Evolutionary conservation across 1,140 invertebrate species (phyloP).

Genomic region (Frieseomelitta varia): DNA sequence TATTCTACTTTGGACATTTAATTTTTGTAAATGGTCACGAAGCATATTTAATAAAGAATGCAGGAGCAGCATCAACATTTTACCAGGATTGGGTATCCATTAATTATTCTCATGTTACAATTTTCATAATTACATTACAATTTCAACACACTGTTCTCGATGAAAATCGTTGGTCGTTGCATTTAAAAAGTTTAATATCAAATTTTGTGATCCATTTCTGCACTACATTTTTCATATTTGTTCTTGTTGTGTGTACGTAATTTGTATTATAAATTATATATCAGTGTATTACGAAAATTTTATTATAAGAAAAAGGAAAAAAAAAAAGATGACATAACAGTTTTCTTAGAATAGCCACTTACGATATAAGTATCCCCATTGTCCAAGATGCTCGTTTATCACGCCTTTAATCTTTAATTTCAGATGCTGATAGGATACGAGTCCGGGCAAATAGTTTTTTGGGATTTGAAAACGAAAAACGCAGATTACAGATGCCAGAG

Average conservation of each 20-base stretch:
- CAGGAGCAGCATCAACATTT: not conserved
- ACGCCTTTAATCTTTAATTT: conserved; percentile 60
- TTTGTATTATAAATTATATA: conserved; percentile 48
- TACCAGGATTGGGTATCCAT: not conserved
- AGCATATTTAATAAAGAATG: not conserved
- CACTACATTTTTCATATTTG: conserved; percentile 57
- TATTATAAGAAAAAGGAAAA: conserved; percentile 4
- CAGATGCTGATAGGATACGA: conserved; percentile 98
- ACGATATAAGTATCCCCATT: conserved; percentile 5
- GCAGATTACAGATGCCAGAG: conserved; percentile 93
- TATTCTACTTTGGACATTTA: not conserved
- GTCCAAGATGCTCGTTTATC: not conserved
- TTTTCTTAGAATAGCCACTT: conserved; percentile 39
- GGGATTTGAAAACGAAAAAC: conserved; percentile 93
- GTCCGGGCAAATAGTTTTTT: conserved; percentile 95
- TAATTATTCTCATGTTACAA: not conserved
- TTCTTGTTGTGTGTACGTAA: conserved; percentile 52
- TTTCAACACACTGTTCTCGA: not conserved
- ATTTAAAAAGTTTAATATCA: conserved; percentile 6
- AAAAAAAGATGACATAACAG: not conserved
- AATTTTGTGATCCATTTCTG: conserved; percentile 44
- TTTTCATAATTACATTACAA: not conserved
- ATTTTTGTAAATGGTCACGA: not conserved
- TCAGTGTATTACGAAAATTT: conserved; percentile 37
- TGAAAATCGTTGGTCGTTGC: not conserved